Evolutionary conservation across 2,113 vertebrate species (phyloP).

Genomic region (Hemibagrus wyckioides): DNA sequence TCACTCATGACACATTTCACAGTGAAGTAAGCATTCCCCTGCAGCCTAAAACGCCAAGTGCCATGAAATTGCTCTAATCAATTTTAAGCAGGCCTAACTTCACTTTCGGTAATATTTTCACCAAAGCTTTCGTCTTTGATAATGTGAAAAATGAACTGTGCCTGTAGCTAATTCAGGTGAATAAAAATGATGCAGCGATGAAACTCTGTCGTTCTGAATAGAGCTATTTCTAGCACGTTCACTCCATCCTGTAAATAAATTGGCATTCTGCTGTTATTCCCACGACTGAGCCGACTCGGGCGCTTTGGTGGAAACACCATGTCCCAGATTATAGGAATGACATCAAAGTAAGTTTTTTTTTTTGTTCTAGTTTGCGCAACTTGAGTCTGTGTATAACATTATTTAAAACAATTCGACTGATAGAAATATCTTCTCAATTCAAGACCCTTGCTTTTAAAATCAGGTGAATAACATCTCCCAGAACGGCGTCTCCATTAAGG

Average conservation of each 20-base stretch:
- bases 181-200: conserved; percentile 41
- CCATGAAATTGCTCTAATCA: conserved; percentile 58
- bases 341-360: not conserved
- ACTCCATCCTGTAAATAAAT: conserved; percentile 24
- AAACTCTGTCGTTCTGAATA: conserved; percentile 23
- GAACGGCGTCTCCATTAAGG: not conserved
- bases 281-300: not conserved
- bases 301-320: not conserved
- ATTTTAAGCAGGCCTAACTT: conserved; percentile 58
- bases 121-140: conserved; percentile 48
- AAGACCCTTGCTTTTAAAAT: not conserved
- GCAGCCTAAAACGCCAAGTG: conserved; percentile 49
- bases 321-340: not conserved
- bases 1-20: conserved; percentile 57
- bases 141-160: conserved; percentile 43
- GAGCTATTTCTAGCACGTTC: conserved; percentile 32
- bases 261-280: conserved; percentile 12
- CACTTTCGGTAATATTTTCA: conserved; percentile 47
- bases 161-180: conserved; percentile 22
- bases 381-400: not conserved
- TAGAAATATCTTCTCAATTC: not conserved
- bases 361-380: conserved; percentile 7
- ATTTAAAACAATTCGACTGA: not conserved
- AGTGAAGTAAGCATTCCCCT: conserved; percentile 56
- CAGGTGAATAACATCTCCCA: not conserved